Conservation (phyloP, 2,797 vertebrate genomes). For the Brachyalestes nurse region DNA sequence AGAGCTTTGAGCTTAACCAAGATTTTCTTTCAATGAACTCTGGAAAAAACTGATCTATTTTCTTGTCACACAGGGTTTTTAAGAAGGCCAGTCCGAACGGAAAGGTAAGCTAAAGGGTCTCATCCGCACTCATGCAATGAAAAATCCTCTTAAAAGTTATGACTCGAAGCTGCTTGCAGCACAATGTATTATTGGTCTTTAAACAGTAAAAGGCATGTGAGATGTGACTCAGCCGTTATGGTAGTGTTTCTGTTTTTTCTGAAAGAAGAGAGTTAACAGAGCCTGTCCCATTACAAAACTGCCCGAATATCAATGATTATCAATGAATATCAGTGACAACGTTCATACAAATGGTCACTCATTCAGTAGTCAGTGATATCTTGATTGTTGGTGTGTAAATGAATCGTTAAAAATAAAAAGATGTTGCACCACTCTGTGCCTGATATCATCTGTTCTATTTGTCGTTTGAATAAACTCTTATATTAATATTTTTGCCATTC, state of each 20-base stretch:
- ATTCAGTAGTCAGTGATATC: neutral
- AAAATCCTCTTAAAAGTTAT: neutral
- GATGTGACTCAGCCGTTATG: neutral
- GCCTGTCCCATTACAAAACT: neutral
- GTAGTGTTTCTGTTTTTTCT: neutral
- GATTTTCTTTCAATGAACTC: neutral
- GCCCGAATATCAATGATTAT: neutral
- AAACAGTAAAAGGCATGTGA: neutral
- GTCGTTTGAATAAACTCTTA: neutral
- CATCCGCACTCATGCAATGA: neutral
- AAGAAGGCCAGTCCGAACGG: conserved; percentile 98
- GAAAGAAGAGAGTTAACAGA: neutral
- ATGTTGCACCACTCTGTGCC: neutral
- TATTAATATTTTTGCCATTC: neutral
- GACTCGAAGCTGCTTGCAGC: neutral
- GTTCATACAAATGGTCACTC: neutral
- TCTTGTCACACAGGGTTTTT: conserved; percentile 86
- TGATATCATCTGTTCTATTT: neutral
- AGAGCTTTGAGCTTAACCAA: too few species aligned
- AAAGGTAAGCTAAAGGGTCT: conserved; percentile 82
- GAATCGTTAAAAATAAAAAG: neutral
- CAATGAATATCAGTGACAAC: too few species aligned
- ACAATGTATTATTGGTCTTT: neutral
- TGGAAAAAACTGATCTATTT: too few species aligned
- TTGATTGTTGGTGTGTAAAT: neutral